These are phyloP conservation scores for Platysteira castanea DNA, from an alignment of 2,113 vertebrate species.

Conservation along the genomic window DNA sequence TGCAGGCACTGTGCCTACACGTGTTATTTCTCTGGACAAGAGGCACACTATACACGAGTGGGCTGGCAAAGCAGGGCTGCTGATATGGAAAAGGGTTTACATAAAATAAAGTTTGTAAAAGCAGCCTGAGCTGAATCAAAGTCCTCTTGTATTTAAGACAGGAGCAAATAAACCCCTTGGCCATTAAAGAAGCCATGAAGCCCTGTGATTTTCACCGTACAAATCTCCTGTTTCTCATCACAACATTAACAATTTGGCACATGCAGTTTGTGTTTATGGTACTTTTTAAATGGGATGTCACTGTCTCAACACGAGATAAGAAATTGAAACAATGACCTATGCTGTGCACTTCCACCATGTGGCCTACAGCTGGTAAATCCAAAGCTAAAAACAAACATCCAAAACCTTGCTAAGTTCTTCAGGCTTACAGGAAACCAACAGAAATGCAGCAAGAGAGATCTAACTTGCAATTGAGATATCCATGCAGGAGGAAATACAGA, in stretches of 20 bases:
- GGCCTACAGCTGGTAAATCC: neutral
- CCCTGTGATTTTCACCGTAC: neutral
- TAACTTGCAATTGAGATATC: neutral
- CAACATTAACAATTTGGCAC: neutral
- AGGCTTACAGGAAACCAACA: neutral
- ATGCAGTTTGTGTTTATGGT: rapidly evolving
- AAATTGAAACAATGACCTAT: neutral
- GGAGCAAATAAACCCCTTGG: neutral
- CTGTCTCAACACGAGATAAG: neutral
- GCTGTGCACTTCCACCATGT: neutral
- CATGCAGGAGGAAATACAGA: neutral
- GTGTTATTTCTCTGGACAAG: rapidly evolving
- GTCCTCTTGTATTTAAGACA: neutral
- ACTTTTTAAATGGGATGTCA: neutral
- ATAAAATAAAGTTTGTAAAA: neutral
- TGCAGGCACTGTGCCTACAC: neutral
- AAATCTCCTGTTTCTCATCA: neutral
- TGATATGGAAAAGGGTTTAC: neutral
- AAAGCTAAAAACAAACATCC: neutral
- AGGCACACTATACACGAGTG: rapidly evolving
- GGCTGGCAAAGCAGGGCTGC: neutral
- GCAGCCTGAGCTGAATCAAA: neutral
- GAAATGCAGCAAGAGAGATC: neutral
- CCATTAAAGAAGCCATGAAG: neutral
- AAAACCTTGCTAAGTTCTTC: neutral